These are phyloP conservation scores for Rhinella marina DNA, from an alignment of 2,797 vertebrate genomes.

Conservation along the genomic window DNA sequence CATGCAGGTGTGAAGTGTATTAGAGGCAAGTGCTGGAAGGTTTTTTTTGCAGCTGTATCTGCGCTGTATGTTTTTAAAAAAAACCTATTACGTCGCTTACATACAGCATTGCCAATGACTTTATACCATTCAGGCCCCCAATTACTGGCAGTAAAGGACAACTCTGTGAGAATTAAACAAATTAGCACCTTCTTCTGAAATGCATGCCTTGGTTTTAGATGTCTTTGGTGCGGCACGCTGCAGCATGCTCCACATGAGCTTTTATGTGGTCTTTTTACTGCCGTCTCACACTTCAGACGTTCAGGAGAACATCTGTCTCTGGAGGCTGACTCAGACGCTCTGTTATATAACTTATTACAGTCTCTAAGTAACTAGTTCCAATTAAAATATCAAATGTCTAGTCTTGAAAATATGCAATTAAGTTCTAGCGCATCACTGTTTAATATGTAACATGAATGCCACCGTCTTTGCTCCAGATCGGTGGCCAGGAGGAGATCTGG, in stretches of 20 bases:
- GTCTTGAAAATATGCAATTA: slow-evolving; percentile 22
- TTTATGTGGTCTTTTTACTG: slow-evolving; percentile 58
- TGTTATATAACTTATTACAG: slow-evolving; percentile 47
- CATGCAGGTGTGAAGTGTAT: neutral
- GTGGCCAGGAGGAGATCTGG: neutral
- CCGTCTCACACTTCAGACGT: slow-evolving; percentile 54
- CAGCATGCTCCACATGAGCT: slow-evolving; percentile 28
- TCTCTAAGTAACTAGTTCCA: slow-evolving; percentile 24
- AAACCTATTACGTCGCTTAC: neutral
- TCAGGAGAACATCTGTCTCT: slow-evolving; percentile 56
- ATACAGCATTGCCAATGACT: neutral
- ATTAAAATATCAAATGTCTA: slow-evolving; percentile 28
- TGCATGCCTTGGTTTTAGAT: slow-evolving; percentile 12
- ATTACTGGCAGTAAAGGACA: slow-evolving; percentile 23
- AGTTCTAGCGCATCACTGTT: neutral
- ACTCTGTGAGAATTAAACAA: slow-evolving; percentile 25
- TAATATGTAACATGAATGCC: neutral
- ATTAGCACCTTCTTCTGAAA: slow-evolving; percentile 34
- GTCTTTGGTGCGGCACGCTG: slow-evolving; percentile 25
- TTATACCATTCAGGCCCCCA: neutral
- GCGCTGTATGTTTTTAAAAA: neutral
- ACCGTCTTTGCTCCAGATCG: neutral
- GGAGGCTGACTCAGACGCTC: slow-evolving; percentile 57
- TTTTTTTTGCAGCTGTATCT: neutral
- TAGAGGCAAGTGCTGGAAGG: neutral